Evolutionary conservation across 2,797 vertebrate species (phyloP).

Genomic region (Sebastes itinus): DNA sequence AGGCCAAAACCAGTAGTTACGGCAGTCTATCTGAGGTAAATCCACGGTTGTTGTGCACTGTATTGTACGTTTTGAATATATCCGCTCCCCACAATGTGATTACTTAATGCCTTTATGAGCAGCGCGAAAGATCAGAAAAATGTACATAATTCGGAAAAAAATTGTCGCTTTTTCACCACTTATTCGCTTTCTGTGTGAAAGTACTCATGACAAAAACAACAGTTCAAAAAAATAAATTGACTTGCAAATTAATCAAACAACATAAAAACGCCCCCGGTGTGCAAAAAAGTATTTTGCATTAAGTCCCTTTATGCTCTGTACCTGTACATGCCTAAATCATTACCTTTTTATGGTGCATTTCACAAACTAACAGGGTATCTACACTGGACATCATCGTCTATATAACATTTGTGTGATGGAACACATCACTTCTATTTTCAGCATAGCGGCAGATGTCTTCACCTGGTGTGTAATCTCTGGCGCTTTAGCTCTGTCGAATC

Average conservation of each 20-base stretch:
- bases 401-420: slow-evolving; percentile 18
- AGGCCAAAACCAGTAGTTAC: too few species aligned
- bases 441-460: not conserved
- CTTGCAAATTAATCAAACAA: too few species aligned
- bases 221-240: too few species aligned
- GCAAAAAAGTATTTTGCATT: not conserved
- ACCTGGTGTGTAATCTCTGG: not conserved
- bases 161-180: too few species aligned
- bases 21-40: too few species aligned
- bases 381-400: not conserved
- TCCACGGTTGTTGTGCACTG: too few species aligned
- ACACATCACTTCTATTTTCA: slow-evolving; percentile 20
- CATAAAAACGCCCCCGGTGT: too few species aligned
- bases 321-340: not conserved
- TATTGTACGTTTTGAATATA: too few species aligned
- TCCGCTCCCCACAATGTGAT: too few species aligned
- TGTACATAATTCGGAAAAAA: accelerated
- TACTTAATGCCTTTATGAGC: too few species aligned
- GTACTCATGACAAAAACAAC: too few species aligned
- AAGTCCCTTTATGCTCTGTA: not conserved
- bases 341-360: not conserved
- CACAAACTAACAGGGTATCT: not conserved
- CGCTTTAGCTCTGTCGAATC: not conserved
- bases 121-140: not conserved
- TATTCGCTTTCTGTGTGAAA: too few species aligned